Percentiles rank a stretch among this genome's conserved stretches.
These are phyloP conservation scores for Puffinus mauretanicus DNA, from an alignment of 2,113 vertebrate species.

Conservation along the genomic window DNA sequence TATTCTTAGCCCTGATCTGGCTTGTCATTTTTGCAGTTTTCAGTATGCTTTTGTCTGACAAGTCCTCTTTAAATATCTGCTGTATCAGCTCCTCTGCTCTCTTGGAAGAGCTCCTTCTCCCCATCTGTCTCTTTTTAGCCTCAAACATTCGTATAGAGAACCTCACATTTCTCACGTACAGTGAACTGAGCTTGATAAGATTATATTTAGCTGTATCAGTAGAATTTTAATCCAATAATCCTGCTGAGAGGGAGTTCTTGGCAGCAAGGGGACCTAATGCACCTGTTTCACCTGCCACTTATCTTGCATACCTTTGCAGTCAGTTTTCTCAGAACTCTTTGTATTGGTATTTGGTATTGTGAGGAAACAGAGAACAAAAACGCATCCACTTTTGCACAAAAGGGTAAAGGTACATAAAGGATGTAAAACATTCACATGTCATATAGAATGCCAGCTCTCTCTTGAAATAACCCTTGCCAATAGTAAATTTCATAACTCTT, in stretches of 20 bases:
- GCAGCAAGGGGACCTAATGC: not conserved
- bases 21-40: constrained; percentile 7
- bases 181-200: constrained; percentile 5
- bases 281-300: constrained; percentile 6
- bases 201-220: constrained; percentile 54
- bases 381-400: not conserved
- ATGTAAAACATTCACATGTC: not conserved
- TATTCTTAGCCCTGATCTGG: not conserved
- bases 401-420: not conserved
- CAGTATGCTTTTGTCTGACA: constrained; percentile 10
- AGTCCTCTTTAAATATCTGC: constrained; percentile 34
- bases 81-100: not conserved
- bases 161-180: constrained; percentile 8
- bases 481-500: not conserved
- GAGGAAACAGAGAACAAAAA: not conserved
- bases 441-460: not conserved
- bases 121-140: not conserved
- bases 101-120: not conserved
- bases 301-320: not conserved
- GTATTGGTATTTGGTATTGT: not conserved
- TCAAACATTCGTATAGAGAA: not conserved
- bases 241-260: constrained; percentile 3
- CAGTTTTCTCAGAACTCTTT: not conserved
- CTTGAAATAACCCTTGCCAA: not conserved
- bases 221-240: constrained; percentile 56